These are phyloP conservation scores for Choloepus hoffmanni DNA, from an alignment of 2,113 vertebrate genomes.

Conservation along the genomic window DNA sequence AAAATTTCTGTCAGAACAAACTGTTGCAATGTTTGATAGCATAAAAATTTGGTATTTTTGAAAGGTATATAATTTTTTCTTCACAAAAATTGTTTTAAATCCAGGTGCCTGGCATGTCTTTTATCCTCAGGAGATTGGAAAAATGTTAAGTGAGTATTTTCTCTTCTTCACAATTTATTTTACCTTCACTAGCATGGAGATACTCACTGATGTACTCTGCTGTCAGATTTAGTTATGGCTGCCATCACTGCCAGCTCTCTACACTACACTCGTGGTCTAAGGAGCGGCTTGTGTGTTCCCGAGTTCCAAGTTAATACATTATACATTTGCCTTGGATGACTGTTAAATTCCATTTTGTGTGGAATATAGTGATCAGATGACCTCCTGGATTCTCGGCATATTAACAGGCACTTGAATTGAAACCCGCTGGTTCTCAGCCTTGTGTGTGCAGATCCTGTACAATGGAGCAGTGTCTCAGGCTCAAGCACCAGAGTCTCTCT, in stretches of 20 bases:
- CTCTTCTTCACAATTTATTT: background rate
- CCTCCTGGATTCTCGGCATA: background rate
- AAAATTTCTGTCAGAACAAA: slow-evolving; percentile 84
- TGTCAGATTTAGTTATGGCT: background rate
- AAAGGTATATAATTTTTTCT: slow-evolving; percentile 20
- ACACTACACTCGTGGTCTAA: background rate
- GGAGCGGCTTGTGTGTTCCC: background rate
- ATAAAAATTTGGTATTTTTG: slow-evolving; percentile 52
- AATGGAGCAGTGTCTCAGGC: background rate
- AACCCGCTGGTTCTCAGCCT: background rate
- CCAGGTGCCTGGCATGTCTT: slow-evolving; percentile 34
- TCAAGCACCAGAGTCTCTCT: background rate
- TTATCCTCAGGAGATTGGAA: slow-evolving; percentile 20
- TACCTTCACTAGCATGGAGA: background rate
- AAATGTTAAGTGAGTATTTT: slow-evolving; percentile 40
- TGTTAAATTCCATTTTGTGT: background rate
- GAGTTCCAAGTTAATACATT: background rate
- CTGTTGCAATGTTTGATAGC: slow-evolving; percentile 70
- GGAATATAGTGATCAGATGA: background rate
- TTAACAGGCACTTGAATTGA: background rate
- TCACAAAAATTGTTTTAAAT: background rate
- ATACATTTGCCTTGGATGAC: background rate
- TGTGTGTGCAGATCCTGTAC: background rate
- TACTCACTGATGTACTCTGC: background rate
- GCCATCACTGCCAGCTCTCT: background rate